Evolutionary conservation across 2,113 vertebrate genomes (phyloP).

Genomic region (Scartelaos histophorus): DNA sequence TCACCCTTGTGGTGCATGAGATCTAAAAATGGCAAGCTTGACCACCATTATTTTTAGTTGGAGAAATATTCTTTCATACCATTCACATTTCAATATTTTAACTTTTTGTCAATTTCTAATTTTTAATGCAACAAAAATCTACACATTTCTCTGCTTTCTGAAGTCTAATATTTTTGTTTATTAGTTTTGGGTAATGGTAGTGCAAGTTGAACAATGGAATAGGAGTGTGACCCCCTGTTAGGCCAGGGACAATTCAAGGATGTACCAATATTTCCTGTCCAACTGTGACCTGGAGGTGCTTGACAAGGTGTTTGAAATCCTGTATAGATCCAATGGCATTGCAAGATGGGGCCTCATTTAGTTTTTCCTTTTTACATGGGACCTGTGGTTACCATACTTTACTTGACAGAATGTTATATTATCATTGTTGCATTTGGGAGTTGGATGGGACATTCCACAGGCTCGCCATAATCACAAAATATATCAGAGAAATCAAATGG

Average conservation of each 20-base stretch:
- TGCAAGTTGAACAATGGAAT: conserved; percentile 51
- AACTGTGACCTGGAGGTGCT: conserved; percentile 36
- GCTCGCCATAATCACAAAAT: background rate
- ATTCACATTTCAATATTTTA: background rate
- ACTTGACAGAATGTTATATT: background rate
- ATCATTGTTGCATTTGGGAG: background rate
- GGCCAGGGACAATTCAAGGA: conserved; percentile 74
- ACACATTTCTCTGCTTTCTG: conserved; percentile 12
- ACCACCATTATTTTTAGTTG: background rate
- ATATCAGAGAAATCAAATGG: background rate
- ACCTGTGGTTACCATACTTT: background rate
- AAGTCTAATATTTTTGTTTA: conserved; percentile 56
- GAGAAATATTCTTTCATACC: background rate
- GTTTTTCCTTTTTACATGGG: background rate
- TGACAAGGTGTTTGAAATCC: conserved; percentile 26
- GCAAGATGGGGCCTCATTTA: background rate
- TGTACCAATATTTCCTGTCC: conserved; percentile 47
- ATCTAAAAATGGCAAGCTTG: background rate
- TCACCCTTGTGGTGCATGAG: background rate
- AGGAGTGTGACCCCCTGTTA: conserved; percentile 42
- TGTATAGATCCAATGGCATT: background rate
- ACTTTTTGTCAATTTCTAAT: background rate
- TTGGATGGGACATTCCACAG: background rate
- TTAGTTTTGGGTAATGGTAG: conserved; percentile 13
- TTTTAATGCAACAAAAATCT: background rate